Base-by-base conservation (phyloP, 2,888 invertebrate genomes). In the Phengaris alcon region DNA sequence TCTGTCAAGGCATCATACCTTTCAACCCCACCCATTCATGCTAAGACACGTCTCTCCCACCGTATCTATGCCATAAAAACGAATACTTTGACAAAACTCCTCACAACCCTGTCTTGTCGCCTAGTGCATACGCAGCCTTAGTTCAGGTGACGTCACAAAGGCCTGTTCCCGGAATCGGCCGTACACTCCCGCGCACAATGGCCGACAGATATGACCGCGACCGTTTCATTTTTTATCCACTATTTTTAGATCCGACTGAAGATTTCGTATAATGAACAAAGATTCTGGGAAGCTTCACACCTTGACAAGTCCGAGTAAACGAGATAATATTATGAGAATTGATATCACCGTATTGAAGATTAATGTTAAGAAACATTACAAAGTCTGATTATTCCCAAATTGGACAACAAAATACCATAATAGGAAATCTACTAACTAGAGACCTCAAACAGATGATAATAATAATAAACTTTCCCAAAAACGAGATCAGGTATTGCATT, bases 131-230 rank as follows among this genome's bases (percentile, higher is more conserved):
- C 64, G 35, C 35, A 44, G 35, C 64, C 64, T 64, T 15, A 35
- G 85, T 84, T 82, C 80, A 82, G 81, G 82, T 88, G 90, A 89
- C 88, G 88, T 88, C 89, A 89, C 82, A 84, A 88, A 89, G 84
- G 88, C 86, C 81, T 79, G 77, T 90, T 90, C 90, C 86, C 81
- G 88, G 90, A 90, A 90, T 79, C 82, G 79, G 80, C 85, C 87
- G 85, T 88, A 88, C 88, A 88, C 89, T 87, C 87, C 79, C 80
- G 85, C 85, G 85, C 87, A 88, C 87, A 87, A 89, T 86, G 85
- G 77, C 78, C 75, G 55, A 75, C 74, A 76, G 77, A 79, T 77
- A 77, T 75, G 76, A 77, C 75, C 75, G 77, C 75, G 77, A 78
- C 75, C 68, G 46, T 75, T 76, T 68, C 73, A 76, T 78, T 77